phyloP scores from a whole-genome alignment of 2,888 invertebrate genomes.

The Linnaemya tessellans region DNA sequence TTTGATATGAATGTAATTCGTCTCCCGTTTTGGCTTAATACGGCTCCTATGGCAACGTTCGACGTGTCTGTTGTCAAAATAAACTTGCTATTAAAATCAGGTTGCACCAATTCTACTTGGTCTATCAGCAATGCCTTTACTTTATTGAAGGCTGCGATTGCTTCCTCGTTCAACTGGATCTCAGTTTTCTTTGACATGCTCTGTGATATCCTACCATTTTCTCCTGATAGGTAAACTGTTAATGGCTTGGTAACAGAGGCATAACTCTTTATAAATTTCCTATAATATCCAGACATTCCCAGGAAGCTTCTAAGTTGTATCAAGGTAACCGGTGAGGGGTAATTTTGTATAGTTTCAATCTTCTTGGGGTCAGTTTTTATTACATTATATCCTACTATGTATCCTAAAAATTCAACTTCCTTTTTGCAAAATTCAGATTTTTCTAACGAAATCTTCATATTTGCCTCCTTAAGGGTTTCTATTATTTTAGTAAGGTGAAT shows the following conservation, averaged over 20 bases:
- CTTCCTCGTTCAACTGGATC: not conserved
- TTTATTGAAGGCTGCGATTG: too few relatives aligned
- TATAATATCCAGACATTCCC: not conserved
- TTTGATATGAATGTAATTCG: not conserved
- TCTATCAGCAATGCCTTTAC: too few relatives aligned
- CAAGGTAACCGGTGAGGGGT: not conserved
- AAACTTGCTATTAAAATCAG: not conserved
- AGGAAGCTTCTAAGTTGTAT: not conserved
- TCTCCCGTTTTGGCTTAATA: not conserved
- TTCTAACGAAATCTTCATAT: not conserved
- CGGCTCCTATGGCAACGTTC: not conserved
- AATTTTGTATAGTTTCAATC: not conserved
- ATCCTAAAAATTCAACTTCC: not conserved
- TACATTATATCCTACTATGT: slow-evolving; percentile 32
- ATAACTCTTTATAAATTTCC: not conserved
- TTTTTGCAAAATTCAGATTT: not conserved
- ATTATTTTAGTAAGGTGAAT: too few relatives aligned
- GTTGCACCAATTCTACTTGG: too few relatives aligned
- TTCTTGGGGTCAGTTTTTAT: slow-evolving; percentile 58
- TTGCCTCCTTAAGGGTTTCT: too few relatives aligned
- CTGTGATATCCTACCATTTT: not conserved
- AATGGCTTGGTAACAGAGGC: not conserved
- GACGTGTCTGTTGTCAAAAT: too few relatives aligned
- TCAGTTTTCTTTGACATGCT: not conserved
- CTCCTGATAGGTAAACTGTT: not conserved